These are phyloP conservation scores for Unio pictorum DNA, from an alignment of 2,888 invertebrate genomes.

Conservation along the genomic window DNA sequence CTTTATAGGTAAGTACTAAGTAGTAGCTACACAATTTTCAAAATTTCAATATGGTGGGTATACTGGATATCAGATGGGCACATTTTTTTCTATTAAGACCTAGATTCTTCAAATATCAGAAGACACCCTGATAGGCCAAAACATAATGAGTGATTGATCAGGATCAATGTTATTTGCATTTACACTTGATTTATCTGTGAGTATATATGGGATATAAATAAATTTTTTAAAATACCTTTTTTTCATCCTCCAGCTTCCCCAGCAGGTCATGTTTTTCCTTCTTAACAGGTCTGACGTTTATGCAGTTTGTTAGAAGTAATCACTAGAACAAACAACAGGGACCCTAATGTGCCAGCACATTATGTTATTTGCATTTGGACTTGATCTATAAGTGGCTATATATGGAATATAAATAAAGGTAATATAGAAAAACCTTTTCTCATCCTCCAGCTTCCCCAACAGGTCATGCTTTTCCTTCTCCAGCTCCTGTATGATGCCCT, in stretches of 20 bases:
- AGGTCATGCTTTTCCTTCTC: constrained; percentile 67
- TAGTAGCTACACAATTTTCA: too few species aligned
- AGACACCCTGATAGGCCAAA: too few species aligned
- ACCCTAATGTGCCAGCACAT: too few species aligned
- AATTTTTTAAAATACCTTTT: constrained; percentile 53
- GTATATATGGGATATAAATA: not conserved
- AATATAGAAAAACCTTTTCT: constrained; percentile 62
- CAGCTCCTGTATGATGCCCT: constrained; percentile 65
- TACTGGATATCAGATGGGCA: too few species aligned
- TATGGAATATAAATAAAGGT: not conserved
- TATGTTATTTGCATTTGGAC: not conserved
- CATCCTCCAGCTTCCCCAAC: constrained; percentile 68
- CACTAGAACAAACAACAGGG: not conserved
- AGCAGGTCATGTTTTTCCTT: constrained; percentile 61
- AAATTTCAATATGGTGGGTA: too few species aligned
- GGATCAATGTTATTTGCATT: not conserved
- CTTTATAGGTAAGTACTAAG: too few species aligned
- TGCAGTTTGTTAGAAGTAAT: not conserved
- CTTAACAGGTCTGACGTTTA: not conserved
- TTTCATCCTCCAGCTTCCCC: constrained; percentile 70
- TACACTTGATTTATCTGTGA: not conserved
- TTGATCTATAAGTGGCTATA: not conserved
- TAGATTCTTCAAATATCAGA: too few species aligned
- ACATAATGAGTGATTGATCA: too few species aligned
- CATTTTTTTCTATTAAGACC: too few species aligned